These are phyloP conservation scores for Trinorchestia longiramus DNA, from an alignment of 1,140 invertebrate species.

Conservation along the genomic window DNA sequence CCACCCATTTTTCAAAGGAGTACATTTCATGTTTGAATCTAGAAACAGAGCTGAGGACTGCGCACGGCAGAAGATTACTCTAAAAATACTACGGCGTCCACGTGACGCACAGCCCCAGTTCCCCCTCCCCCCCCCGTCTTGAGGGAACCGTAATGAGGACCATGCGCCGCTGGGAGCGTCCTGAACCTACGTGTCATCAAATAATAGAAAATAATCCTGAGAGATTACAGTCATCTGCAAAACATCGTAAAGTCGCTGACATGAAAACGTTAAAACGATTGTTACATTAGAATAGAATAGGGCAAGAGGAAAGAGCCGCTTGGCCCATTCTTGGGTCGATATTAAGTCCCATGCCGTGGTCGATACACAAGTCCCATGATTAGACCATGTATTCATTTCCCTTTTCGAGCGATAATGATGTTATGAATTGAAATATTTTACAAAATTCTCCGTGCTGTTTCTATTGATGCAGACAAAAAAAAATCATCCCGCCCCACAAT, in stretches of 20 bases:
- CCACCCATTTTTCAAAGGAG: not conserved
- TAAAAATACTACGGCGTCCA: not conserved
- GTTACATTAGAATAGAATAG: no score
- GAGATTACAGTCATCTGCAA: not conserved
- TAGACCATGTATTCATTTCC: no score
- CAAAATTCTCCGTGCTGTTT: not conserved
- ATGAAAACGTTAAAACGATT: not conserved
- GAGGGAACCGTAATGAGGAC: not conserved
- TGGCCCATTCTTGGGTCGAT: no score
- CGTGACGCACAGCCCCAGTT: not conserved
- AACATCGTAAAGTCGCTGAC: not conserved
- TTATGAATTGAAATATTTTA: not conserved
- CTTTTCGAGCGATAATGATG: not conserved
- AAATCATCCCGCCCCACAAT: no score
- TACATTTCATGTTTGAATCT: not conserved
- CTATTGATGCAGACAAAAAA: no score
- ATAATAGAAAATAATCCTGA: not conserved
- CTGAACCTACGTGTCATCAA: not conserved
- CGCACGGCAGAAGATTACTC: not conserved
- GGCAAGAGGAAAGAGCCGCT: no score
- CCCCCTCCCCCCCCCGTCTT: not conserved
- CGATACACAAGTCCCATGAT: no score
- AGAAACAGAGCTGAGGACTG: not conserved
- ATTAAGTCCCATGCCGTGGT: no score
- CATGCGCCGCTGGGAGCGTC: not conserved